Evolutionary conservation across 2,888 invertebrate species (phyloP), one percentile per base, ranked within the genome.

Genomic region (Drosophila cracens): DNA sequence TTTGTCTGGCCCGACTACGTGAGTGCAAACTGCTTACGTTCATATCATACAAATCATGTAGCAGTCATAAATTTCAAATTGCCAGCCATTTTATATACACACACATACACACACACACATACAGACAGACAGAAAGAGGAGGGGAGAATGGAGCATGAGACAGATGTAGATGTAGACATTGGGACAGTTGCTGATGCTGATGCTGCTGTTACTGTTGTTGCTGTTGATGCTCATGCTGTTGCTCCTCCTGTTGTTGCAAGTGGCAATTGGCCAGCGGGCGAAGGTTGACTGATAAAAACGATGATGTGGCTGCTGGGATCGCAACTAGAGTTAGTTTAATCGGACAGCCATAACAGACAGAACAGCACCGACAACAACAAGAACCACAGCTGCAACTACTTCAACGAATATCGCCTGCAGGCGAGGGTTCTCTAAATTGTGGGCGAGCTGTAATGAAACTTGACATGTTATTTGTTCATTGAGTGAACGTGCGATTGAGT

Each of bases 401-500:
- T 33, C 76, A 66, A 53, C 59, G 58, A 46, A 21, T 73, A 64
- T 33, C 43, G 58, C 67, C 81, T 49, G 61, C 34, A 40, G 54
- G 64, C 52, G 66, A 73, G 73, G 74, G 74, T 71, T 71, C 76
- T 74, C 66, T 79, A 83, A 88, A 76, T 82, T 89, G 82, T 74
- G 77, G 76, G 79, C 73, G 71, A 82, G 70, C 76, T 79, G 81
- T 91, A 91, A 90, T 90, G 89, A 88, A 89, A 91, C 90, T 84
- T 90, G 91, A 91, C 90, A 91, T 91, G 91, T 88, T 90, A 90
- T 90, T 91, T 91, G 91, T 89, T 83, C 90, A 90, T 90, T 77
- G 86, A 82, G 54, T 70, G 60, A 62, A 74, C 69, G 68, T 76
- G 72, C 63, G 70, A 71, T 69, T 69, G 69, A 46, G 34, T 51